These are phyloP conservation scores for Plodia interpunctella DNA, from an alignment of 1,140 invertebrate species.

Conservation along the genomic window DNA sequence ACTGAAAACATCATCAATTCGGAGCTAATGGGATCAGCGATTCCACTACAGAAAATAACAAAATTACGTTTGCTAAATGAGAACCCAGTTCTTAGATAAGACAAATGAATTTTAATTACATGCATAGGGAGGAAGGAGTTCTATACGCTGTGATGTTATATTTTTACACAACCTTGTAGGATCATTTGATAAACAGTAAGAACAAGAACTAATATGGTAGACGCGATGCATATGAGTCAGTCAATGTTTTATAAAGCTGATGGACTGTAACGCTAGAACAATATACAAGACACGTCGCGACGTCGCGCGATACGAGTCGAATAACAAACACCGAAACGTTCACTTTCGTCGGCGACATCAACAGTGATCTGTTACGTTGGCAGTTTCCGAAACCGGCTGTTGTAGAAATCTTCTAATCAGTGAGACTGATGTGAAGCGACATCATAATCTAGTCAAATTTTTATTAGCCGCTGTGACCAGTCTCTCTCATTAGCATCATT, in stretches of 20 bases:
- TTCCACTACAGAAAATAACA: too few species aligned
- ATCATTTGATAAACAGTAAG: not conserved
- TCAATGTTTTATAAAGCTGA: not conserved
- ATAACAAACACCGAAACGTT: conserved; percentile 69
- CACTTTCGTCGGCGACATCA: conserved; percentile 59
- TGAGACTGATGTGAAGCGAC: conserved; percentile 13
- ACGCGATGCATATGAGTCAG: not conserved
- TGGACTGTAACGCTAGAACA: not conserved
- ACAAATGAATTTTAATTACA: too few species aligned
- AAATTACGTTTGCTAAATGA: too few species aligned
- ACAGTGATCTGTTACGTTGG: conserved; percentile 33
- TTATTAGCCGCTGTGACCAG: not conserved
- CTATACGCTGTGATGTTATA: too few species aligned
- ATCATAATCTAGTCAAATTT: conserved; percentile 11
- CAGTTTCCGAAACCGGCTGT: conserved; percentile 28
- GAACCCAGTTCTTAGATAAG: too few species aligned
- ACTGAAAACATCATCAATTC: too few species aligned
- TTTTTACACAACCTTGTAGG: too few species aligned
- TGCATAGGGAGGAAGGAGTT: too few species aligned
- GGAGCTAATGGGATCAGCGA: too few species aligned
- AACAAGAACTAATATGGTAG: not conserved
- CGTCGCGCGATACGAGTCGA: conserved; percentile 49
- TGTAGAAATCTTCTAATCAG: conserved; percentile 25
- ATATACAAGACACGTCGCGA: conserved; percentile 46
- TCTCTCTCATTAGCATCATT: conserved; percentile 15